A percentile compares a stretch with the other conserved stretches of the same genome.
Evolutionary conservation across 2,888 invertebrate genomes (phyloP).

Genomic region (Philonicus albiceps): DNA sequence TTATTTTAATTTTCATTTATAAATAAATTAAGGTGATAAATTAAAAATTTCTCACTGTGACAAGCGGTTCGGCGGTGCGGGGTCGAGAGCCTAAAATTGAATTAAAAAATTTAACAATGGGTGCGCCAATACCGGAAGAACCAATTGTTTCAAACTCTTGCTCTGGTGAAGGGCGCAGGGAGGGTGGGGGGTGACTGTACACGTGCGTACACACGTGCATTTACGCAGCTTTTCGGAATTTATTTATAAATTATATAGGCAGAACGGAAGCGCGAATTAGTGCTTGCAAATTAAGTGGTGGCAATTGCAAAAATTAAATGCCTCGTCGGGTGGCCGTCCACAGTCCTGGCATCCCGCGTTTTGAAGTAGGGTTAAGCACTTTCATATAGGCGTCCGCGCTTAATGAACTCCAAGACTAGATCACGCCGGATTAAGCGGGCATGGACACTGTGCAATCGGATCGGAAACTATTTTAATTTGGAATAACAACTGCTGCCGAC

Average conservation of each 20-base stretch:
- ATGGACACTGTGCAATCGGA: neutral
- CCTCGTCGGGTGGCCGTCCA: neutral
- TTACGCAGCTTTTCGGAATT: neutral
- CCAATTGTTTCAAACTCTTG: neutral
- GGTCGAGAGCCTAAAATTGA: neutral
- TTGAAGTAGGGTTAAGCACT: neutral
- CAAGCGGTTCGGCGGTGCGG: neutral
- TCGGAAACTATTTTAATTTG: neutral
- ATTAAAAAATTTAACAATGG: conserved; percentile 10
- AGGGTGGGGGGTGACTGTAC: neutral
- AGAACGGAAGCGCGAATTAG: neutral
- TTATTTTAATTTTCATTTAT: conserved; percentile 18
- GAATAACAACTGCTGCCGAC: neutral
- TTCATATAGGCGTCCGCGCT: neutral
- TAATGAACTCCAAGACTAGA: neutral
- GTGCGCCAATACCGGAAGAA: neutral
- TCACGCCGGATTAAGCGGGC: neutral
- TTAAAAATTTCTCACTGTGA: neutral
- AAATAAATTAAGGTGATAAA: conserved; percentile 11
- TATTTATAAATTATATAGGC: neutral
- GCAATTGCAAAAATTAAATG: neutral
- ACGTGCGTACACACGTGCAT: neutral
- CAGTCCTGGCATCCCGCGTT: neutral
- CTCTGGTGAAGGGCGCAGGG: no score
- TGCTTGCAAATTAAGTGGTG: neutral